Evolutionary conservation across 1,140 invertebrate genomes (phyloP).

Genomic region (Mycetomoellerius zeteki): DNA sequence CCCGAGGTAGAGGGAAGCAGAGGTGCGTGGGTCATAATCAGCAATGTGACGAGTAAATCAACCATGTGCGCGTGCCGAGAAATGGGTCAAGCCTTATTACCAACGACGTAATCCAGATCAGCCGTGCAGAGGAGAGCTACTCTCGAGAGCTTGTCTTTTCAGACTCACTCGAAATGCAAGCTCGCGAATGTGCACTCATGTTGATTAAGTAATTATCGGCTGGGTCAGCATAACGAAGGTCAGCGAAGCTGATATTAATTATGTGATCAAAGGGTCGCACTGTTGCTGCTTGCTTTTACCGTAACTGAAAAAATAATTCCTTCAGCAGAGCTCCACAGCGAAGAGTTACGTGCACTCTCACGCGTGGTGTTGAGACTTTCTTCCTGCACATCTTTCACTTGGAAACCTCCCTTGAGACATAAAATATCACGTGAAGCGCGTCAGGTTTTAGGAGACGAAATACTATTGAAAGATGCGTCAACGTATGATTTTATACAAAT

Average conservation of each 20-base stretch:
- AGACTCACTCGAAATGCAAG: slow-evolving; percentile 51
- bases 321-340: neutral
- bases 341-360: too few species aligned
- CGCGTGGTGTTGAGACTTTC: neutral
- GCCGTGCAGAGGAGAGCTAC: neutral
- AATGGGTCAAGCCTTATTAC: slow-evolving; percentile 59
- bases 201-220: slow-evolving; percentile 70
- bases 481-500: slow-evolving; percentile 51
- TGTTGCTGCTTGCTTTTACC: neutral
- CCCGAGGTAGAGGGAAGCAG: neutral
- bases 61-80: slow-evolving; percentile 51
- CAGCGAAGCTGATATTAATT: slow-evolving; percentile 67
- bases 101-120: slow-evolving; percentile 54
- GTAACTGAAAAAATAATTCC: neutral
- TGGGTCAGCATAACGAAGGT: slow-evolving; percentile 35
- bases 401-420: slow-evolving; percentile 1
- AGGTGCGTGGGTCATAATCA: neutral
- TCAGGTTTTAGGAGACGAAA: neutral
- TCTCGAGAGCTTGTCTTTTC: slow-evolving; percentile 39
- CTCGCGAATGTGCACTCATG: slow-evolving; percentile 23
- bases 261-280: slow-evolving; percentile 69
- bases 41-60: slow-evolving; percentile 45
- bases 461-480: slow-evolving; percentile 32
- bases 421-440: slow-evolving; percentile 38
- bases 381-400: slow-evolving; percentile 16